A percentile compares a stretch with the other conserved stretches of the same genome.
Evolutionary conservation across 2,113 vertebrate species (phyloP).

Genomic region (Micromys minutus): DNA sequence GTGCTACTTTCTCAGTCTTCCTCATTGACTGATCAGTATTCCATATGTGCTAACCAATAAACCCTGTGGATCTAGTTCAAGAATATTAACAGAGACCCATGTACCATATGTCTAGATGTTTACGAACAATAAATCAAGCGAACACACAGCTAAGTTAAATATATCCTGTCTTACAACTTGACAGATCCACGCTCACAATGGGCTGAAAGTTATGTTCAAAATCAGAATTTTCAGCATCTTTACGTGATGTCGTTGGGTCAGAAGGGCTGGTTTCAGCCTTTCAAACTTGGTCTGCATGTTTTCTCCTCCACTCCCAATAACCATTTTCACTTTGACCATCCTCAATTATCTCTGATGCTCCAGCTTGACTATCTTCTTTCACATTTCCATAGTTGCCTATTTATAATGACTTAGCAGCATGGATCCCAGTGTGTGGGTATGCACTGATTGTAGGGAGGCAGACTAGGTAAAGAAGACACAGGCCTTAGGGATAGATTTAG

Average conservation of each 20-base stretch:
- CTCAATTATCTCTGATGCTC: neutral
- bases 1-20: neutral
- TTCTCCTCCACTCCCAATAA: neutral
- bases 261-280: neutral
- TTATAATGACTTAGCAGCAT: neutral
- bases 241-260: neutral
- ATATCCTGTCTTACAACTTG: neutral
- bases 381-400: neutral
- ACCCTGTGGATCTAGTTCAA: neutral
- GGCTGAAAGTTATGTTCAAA: neutral
- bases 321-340: neutral
- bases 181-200: neutral
- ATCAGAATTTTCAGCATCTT: neutral
- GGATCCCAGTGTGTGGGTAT: neutral
- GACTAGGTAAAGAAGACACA: neutral
- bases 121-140: constrained; percentile 36
- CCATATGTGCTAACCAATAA: neutral
- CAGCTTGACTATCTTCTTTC: neutral
- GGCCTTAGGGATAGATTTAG: neutral
- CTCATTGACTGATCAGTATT: neutral
- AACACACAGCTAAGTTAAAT: constrained; percentile 31
- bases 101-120: constrained; percentile 40
- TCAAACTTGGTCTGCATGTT: neutral
- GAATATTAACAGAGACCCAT: neutral
- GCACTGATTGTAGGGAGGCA: neutral